Base-by-base conservation (phyloP, 2,113 vertebrate species). In the Lasiurus borealis region DNA sequence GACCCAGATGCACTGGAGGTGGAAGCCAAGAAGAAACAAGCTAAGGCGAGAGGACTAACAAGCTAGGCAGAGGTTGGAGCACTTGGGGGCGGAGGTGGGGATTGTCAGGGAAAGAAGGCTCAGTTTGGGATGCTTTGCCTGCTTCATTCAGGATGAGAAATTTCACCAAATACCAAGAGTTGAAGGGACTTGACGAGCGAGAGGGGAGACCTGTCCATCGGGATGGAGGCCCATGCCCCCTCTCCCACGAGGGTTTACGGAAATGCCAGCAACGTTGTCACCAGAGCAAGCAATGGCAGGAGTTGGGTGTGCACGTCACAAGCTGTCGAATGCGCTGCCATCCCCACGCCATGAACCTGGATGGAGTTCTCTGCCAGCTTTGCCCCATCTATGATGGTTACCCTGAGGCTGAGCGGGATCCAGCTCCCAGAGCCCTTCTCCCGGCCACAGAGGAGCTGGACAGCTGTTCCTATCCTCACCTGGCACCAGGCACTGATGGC, bases 131-230 rank as follows among this genome's bases (percentile, higher is more conserved):
- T 10, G 21, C 34, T 71, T 44, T 31, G 13, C 19, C 6, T 14
- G 18, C 15, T 69, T n/a, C 21, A 0, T 21, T 50, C 52, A 36
- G 64, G 72, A 64, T 3, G 4, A 8, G 64, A 18, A 46, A 25
- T 8, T 54, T 68, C 15, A 48, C 66, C 13, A 27, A 7, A 7
- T 19, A 5, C 2, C 19, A 10, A 10, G 52, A 27, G 31, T 6
- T 36, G 7, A 76, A 29, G 27, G 29, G n/a, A 11, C 66, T 3
- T 0, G 1, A 8, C 36, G 7, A 85, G 29, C 0, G 1, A 6
- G 48, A 88, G 54, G 64, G 59, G 25, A n/a, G 34, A 2, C 0
- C 29, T 6, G 8, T 14, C 29, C 16, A 6, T 2, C 1, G 36
- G 31, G 36, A 9, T 14, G 29, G 54, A 54, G 23, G 27, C 11